Conservation (phyloP, 2,113 vertebrate genomes). For the Physeter macrocephalus region DNA sequence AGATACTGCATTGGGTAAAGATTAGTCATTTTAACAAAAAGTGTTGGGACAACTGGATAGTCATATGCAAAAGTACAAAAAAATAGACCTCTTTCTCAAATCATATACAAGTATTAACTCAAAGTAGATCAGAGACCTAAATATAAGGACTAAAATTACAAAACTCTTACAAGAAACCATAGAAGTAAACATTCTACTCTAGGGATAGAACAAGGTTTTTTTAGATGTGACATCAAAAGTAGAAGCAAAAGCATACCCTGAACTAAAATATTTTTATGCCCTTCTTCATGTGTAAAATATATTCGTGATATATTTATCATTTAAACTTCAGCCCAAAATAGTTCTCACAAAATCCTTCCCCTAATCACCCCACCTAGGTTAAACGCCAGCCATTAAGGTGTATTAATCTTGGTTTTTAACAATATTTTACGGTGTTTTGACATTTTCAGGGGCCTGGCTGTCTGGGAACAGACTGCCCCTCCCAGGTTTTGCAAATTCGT, state of each 20-base stretch:
- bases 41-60: neutral
- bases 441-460: neutral
- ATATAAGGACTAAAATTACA: neutral
- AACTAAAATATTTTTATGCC: neutral
- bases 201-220: neutral
- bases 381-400: neutral
- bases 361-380: neutral
- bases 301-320: neutral
- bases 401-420: neutral
- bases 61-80: neutral
- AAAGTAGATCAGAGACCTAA: neutral
- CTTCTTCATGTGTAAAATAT: neutral
- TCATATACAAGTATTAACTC: neutral
- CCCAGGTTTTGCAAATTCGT: neutral
- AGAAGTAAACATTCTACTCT: neutral
- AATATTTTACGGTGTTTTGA: neutral
- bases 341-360: neutral
- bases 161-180: neutral
- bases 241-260: neutral
- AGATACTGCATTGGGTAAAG: neutral
- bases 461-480: neutral
- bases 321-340: neutral
- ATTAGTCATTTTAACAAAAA: neutral
- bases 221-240: neutral
- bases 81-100: neutral